A percentile compares a stretch with the other conserved stretches of the same genome.
These are phyloP conservation scores for Eristalinus aeneus DNA, from an alignment of 2,888 invertebrate genomes.

Conservation along the genomic window DNA sequence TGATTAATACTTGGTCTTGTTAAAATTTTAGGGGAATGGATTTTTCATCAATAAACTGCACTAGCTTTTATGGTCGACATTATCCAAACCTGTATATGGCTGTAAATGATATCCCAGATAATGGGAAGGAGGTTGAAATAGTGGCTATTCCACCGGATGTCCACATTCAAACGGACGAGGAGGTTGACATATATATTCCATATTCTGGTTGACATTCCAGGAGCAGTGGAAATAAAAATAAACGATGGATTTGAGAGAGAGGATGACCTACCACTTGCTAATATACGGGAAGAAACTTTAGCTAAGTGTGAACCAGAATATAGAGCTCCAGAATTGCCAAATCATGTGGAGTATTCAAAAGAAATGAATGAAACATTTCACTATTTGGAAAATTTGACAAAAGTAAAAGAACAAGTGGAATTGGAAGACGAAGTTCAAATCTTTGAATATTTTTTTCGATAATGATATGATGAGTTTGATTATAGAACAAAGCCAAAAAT, in stretches of 20 bases:
- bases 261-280: no score
- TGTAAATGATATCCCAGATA: conserved; percentile 1
- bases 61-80: not conserved
- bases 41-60: not conserved
- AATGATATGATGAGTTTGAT: not conserved
- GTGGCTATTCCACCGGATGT: not conserved
- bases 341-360: no score
- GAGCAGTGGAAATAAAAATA: no score
- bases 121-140: conserved; percentile 9
- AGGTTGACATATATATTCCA: no score
- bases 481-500: no score
- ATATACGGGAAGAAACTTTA: no score
- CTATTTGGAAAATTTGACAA: not conserved
- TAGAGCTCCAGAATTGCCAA: no score
- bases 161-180: not conserved
- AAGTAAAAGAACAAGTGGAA: not conserved
- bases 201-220: no score
- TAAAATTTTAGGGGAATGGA: not conserved
- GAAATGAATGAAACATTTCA: no score
- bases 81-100: not conserved
- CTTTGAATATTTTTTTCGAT: not conserved
- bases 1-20: not conserved
- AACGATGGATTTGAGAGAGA: not conserved
- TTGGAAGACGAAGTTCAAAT: not conserved
- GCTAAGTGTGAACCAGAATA: no score